phyloP scores from a whole-genome alignment of 2,888 invertebrate genomes.

The Agrochola macilenta region DNA sequence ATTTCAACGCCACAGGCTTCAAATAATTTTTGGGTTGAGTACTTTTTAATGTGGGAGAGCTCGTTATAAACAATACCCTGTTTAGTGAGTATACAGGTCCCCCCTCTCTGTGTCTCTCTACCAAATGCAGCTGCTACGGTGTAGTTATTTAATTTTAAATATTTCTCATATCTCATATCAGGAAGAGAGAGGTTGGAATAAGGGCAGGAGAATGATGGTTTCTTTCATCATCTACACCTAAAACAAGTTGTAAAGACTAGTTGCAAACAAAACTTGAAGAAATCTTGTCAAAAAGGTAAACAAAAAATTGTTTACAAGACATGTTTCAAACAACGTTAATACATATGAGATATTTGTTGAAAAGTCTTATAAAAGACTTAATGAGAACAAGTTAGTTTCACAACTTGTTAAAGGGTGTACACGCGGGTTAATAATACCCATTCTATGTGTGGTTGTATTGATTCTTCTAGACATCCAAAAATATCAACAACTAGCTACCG shows the following conservation, averaged over 20 bases:
- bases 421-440: neutral
- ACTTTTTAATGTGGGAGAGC: too few relatives aligned
- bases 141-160: too few relatives aligned
- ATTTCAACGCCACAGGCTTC: too few relatives aligned
- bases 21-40: too few relatives aligned
- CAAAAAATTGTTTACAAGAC: too few relatives aligned
- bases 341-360: neutral
- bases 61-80: too few relatives aligned
- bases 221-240: too few relatives aligned
- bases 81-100: too few relatives aligned
- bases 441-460: neutral
- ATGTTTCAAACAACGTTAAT: neutral
- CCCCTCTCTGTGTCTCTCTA: too few relatives aligned
- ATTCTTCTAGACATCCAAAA: neutral
- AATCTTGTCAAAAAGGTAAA: neutral
- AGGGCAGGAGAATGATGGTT: neutral
- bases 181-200: neutral
- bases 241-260: too few relatives aligned
- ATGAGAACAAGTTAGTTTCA: neutral
- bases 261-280: neutral
- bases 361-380: neutral
- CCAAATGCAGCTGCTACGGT: too few relatives aligned
- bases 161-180: too few relatives aligned
- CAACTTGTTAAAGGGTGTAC: neutral
- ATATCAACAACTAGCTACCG: neutral